Conservation (phyloP, 2,888 invertebrate genomes). For the Watsonalla binaria region DNA sequence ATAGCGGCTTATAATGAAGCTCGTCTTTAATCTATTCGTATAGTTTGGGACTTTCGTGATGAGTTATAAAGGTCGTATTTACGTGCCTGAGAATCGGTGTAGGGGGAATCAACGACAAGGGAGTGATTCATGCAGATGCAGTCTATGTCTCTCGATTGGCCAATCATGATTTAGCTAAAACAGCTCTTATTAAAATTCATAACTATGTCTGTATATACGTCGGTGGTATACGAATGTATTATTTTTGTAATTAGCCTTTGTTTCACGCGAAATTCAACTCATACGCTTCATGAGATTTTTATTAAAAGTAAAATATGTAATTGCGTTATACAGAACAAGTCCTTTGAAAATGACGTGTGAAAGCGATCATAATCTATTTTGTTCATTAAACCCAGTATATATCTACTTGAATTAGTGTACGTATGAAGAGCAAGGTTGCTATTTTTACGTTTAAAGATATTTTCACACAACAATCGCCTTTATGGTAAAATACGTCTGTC, state of each 20-base stretch:
- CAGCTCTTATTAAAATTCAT: background rate
- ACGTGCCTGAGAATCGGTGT: too few species aligned
- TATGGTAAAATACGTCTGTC: background rate
- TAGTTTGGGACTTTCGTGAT: conserved; percentile 26
- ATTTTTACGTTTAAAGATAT: background rate
- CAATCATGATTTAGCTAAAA: background rate
- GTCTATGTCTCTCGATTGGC: background rate
- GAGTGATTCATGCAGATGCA: too few species aligned
- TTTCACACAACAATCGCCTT: background rate
- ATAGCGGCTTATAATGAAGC: conserved; percentile 23
- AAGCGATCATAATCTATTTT: conserved; percentile 28
- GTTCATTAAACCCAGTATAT: conserved; percentile 22
- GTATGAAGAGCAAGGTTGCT: conserved; percentile 34
- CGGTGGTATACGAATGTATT: background rate
- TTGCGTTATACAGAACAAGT: conserved; percentile 26
- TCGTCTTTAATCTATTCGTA: conserved; percentile 26
- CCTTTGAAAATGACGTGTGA: conserved; percentile 31
- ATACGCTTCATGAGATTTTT: conserved; percentile 15
- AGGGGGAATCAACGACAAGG: too few species aligned
- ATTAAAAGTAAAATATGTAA: conserved; percentile 18
- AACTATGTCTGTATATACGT: background rate
- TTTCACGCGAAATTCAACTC: conserved; percentile 14
- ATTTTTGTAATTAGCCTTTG: conserved; percentile 18
- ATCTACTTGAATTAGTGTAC: conserved; percentile 20
- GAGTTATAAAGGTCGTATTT: conserved; percentile 15